Conservation (phyloP, 2,888 invertebrate genomes). For the Crematogaster levior region DNA sequence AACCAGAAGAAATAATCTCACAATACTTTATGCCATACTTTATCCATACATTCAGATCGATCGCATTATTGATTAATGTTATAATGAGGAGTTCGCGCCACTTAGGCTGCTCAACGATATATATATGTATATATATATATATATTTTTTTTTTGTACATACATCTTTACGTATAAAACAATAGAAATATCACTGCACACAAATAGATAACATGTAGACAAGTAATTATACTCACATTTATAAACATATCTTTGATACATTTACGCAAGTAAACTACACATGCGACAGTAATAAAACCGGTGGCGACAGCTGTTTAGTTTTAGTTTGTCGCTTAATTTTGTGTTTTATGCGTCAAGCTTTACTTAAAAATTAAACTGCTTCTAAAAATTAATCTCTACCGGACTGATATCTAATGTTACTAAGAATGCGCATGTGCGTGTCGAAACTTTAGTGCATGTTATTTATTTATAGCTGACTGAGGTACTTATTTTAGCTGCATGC, state of each 20-base stretch:
- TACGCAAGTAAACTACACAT: slow-evolving; percentile 76
- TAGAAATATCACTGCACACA: slow-evolving; percentile 71
- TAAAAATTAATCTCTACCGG: background rate
- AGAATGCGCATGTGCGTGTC: background rate
- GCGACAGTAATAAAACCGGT: slow-evolving; percentile 75
- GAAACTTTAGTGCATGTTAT: background rate
- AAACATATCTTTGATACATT: slow-evolving; percentile 76
- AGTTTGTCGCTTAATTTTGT: slow-evolving; percentile 7
- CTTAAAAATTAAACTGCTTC: slow-evolving; percentile 23
- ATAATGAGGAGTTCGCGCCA: slow-evolving; percentile 62
- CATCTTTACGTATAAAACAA: slow-evolving; percentile 75
- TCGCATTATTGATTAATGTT: slow-evolving; percentile 44
- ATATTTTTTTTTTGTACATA: slow-evolving; percentile 61
- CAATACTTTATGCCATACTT: background rate
- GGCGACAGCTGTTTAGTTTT: slow-evolving; percentile 60
- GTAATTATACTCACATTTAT: slow-evolving; percentile 70
- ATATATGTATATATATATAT: slow-evolving; percentile 51
- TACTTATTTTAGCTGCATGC: slow-evolving; percentile 20
- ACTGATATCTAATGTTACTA: slow-evolving; percentile 1
- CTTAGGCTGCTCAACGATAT: slow-evolving; percentile 72
- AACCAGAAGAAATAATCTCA: slow-evolving; percentile 14
- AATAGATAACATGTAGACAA: slow-evolving; percentile 64
- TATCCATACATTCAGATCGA: slow-evolving; percentile 15
- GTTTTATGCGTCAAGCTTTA: background rate
- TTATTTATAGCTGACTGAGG: slow-evolving; percentile 18